Base-by-base conservation (phyloP, 2,113 vertebrate genomes). In the Melanotaenia duboulayi region DNA sequence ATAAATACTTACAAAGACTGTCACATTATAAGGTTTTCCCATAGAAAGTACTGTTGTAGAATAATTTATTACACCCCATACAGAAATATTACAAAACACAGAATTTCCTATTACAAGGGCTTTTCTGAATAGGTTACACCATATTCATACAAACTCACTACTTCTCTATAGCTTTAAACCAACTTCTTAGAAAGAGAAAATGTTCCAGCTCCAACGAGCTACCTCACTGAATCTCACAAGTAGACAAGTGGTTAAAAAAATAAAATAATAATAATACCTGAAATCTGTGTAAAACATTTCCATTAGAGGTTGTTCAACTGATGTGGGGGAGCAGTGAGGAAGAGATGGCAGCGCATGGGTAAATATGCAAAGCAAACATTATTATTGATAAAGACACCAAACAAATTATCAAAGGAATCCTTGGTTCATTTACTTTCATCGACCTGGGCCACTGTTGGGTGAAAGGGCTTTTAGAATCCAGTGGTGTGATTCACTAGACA, bases 1-100 rank as follows among this genome's bases (percentile, higher is more conserved):
- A 96, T 96, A 97, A 96, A 96, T 96, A 97, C 93, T 93, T 94
- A 93, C 93, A 94, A 95, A 93, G 92, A 94, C 91, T 65, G 90
- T 91, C 90, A 93, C 92, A 87, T 88, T 91, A 89, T 79, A 90
- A 88, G 90, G 89, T 84, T 88, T 93, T 91, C 83, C 83, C 88
- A 91, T 89, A 90, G 84, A 91, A 94, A 93, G 91, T 92, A 93
- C 87, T 89, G 88, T 84, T 60, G 80, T 88, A 93, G 78, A 92
- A 92, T 92, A 89, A 92, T 91, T 89, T 92, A 93, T 91, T 89
- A 94, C 93, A 94, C 91, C 91, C 80, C 90, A 92, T 90, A 93
- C 87, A 93, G 90, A 93, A 93, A 92, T 88, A 89, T 89, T 91
- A 93, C 87, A 92, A 89, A 92, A 92, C 86, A 91, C 83, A 84